Evolutionary conservation across 2,888 invertebrate species (phyloP).

Genomic region (Rhamnusium bicolor): DNA sequence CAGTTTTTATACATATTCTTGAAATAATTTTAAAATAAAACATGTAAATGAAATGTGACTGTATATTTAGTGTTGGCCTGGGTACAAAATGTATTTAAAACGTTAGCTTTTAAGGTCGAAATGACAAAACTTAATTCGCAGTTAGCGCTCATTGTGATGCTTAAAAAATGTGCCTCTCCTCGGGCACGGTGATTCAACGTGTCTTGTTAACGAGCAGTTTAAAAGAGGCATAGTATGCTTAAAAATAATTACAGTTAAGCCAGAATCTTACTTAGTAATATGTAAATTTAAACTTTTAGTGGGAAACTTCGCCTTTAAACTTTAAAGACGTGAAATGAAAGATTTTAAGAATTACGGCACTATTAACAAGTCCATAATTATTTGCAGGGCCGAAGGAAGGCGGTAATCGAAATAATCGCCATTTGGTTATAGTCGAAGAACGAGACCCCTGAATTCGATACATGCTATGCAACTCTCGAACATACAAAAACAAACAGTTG

Average conservation of each 20-base stretch:
- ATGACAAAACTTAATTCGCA: not conserved
- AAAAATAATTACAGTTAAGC: slow-evolving; percentile 2
- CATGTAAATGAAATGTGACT: too few species aligned
- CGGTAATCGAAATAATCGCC: too few species aligned
- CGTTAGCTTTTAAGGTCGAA: not conserved
- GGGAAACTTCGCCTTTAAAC: not conserved
- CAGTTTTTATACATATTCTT: too few species aligned
- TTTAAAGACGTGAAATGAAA: not conserved
- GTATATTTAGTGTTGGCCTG: not conserved
- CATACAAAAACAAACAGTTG: too few species aligned
- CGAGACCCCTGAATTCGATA: too few species aligned
- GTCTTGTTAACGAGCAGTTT: not conserved
- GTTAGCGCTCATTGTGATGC: not conserved
- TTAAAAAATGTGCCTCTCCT: not conserved
- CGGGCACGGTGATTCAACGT: not conserved
- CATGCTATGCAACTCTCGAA: too few species aligned
- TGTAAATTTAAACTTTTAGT: not conserved
- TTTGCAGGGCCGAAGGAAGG: too few species aligned
- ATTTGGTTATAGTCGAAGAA: too few species aligned
- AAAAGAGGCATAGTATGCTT: not conserved
- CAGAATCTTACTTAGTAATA: not conserved
- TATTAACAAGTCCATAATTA: too few species aligned
- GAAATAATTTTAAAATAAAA: too few species aligned
- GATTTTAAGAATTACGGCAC: too few species aligned
- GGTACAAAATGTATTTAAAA: not conserved